Conservation (phyloP, 2,797 vertebrate species). For the Chloroceryle inda region DNA sequence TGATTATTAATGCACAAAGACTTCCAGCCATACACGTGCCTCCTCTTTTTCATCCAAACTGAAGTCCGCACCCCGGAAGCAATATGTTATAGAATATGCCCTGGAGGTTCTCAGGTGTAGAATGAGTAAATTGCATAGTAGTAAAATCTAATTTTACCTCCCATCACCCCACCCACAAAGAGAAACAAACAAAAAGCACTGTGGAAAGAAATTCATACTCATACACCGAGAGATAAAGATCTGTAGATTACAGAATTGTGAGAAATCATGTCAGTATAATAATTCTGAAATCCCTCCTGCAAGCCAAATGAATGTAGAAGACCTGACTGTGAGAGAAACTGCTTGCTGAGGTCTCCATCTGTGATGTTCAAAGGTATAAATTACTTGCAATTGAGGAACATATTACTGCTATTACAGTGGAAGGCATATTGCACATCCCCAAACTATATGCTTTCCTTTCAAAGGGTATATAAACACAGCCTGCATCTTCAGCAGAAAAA, state of each 20-base stretch:
- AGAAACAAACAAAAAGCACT: background rate
- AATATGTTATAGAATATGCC: background rate
- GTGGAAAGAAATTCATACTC: background rate
- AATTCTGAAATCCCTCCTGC: background rate
- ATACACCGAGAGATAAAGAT: background rate
- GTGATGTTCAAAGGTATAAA: background rate
- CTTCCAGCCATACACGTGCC: background rate
- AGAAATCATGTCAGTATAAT: background rate
- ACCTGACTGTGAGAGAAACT: background rate
- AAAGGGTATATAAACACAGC: background rate
- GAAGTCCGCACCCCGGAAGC: background rate
- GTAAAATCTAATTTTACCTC: slow-evolving; percentile 24
- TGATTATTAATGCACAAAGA: background rate
- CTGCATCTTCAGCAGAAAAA: background rate
- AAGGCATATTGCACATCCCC: background rate
- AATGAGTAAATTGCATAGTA: background rate
- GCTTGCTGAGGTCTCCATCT: background rate
- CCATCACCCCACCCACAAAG: background rate
- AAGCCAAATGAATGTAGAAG: background rate
- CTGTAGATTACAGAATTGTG: background rate
- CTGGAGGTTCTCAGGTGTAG: slow-evolving; percentile 30
- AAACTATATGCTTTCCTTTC: background rate
- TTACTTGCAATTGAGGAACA: background rate
- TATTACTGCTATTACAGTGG: background rate
- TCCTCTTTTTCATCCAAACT: background rate